Percentiles rank a stretch among this genome's conserved stretches.
These are phyloP conservation scores for Tachycineta bicolor DNA, from an alignment of 2,113 vertebrate genomes.

Conservation along the genomic window DNA sequence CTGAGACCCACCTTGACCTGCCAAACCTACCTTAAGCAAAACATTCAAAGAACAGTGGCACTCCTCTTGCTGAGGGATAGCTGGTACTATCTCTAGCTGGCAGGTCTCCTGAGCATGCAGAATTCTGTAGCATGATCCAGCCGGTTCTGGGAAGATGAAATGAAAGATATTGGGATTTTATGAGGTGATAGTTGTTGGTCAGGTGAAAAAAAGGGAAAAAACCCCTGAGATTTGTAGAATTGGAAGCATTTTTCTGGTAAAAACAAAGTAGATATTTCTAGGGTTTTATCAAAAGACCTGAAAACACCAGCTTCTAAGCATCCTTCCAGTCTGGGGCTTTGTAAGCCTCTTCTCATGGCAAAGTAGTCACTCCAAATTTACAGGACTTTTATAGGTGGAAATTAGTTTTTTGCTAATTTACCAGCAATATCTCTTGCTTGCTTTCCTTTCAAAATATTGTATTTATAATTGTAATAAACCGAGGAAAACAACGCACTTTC, in stretches of 20 bases:
- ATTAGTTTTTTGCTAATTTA: background rate
- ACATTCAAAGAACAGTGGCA: background rate
- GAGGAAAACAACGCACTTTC: background rate
- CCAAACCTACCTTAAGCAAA: background rate
- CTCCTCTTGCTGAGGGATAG: fast-evolving
- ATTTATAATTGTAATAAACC: background rate
- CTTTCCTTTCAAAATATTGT: background rate
- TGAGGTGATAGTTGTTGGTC: background rate
- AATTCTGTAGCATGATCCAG: background rate
- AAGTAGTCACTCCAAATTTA: background rate
- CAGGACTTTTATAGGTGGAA: background rate
- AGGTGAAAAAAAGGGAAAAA: background rate
- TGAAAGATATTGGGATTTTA: background rate
- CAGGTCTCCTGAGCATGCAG: background rate
- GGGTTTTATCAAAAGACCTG: background rate
- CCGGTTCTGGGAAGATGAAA: background rate
- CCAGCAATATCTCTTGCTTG: background rate
- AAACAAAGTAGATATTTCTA: background rate
- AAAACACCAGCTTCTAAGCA: background rate
- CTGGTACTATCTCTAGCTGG: background rate
- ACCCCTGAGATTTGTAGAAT: background rate
- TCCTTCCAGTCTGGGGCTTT: background rate
- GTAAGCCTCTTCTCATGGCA: background rate
- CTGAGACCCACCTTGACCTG: background rate
- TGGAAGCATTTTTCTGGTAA: background rate